Conservation (phyloP, 2,888 invertebrate genomes). For the Synanthedon tipuliformis region DNA sequence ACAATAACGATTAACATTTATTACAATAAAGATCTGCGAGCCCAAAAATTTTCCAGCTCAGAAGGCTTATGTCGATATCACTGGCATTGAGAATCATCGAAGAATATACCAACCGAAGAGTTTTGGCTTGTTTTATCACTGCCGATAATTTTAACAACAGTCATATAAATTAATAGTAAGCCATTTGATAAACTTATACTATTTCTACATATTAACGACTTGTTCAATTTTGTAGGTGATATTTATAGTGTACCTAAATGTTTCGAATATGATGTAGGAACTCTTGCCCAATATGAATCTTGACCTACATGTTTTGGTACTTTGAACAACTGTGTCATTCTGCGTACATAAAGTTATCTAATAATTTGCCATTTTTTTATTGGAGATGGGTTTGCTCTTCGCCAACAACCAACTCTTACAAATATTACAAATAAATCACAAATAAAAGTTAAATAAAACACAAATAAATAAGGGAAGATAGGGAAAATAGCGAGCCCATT, state of each 20-base stretch:
- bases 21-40: constrained; percentile 10
- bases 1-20: constrained; percentile 20
- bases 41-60: constrained; percentile 5
- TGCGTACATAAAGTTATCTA: no score
- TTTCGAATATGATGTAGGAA: constrained; percentile 32
- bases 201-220: constrained; percentile 48
- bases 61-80: constrained; percentile 11
- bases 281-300: no score
- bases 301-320: no score
- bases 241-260: constrained; percentile 61
- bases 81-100: constrained; percentile 2
- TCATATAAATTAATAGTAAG: constrained; percentile 44
- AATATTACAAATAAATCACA: no score
- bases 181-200: constrained; percentile 66
- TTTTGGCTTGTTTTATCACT: constrained; percentile 64
- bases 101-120: constrained; percentile 18
- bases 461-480: no score
- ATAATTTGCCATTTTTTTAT: no score
- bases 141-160: constrained; percentile 59
- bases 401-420: no score
- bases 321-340: no score
- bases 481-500: no score
- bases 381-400: no score
- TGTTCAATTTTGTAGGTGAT: constrained; percentile 69
- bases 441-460: no score